Conservation (phyloP, 2,113 vertebrate genomes). For the Syrrhaptes paradoxus region DNA sequence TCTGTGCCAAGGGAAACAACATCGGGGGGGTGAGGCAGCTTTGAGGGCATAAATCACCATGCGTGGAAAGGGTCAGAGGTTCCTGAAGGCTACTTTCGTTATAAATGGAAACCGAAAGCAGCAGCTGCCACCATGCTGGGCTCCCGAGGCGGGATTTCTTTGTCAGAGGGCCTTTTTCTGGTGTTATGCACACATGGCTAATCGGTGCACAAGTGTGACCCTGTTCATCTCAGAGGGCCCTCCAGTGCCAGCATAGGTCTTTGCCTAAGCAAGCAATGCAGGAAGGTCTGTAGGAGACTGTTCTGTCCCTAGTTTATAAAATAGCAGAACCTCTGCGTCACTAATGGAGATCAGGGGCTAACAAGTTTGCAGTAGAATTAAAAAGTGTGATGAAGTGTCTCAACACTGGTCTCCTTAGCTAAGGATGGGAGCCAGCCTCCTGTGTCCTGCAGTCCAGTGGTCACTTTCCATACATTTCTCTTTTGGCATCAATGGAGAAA, state of each 20-base stretch:
- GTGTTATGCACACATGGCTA: accelerated
- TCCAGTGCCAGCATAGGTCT: accelerated
- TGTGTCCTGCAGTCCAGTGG: background rate
- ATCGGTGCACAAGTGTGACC: background rate
- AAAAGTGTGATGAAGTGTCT: background rate
- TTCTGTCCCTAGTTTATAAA: background rate
- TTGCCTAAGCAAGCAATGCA: background rate
- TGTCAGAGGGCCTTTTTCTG: background rate
- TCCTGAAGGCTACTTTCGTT: background rate
- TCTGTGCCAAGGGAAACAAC: accelerated
- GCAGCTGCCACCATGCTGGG: background rate
- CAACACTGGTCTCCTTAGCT: background rate
- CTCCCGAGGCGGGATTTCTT: background rate
- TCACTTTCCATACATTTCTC: background rate
- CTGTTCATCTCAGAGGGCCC: background rate
- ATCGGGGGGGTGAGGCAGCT: background rate
- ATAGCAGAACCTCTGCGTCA: background rate
- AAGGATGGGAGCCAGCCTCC: background rate
- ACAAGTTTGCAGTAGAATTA: background rate
- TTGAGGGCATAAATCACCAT: background rate
- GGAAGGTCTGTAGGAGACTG: background rate
- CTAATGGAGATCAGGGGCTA: background rate
- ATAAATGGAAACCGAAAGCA: background rate
- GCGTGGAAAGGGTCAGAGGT: background rate
- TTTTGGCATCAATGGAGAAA: background rate